Conservation (phyloP, 2,113 vertebrate species). For the Salvelinus sp. region DNA sequence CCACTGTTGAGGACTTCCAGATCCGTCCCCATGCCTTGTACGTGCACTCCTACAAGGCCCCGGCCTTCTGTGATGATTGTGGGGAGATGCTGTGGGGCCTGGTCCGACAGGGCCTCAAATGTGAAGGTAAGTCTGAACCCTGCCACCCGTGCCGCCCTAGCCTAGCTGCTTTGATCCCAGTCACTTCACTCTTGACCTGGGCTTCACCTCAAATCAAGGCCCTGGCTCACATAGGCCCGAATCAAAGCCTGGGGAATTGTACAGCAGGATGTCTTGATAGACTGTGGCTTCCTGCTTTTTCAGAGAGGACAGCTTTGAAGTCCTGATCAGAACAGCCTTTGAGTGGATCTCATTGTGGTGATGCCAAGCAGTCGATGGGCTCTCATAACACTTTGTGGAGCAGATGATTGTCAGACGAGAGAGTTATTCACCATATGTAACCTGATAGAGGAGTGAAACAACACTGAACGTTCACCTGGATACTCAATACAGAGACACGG, state of each 20-base stretch:
- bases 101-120: slow-evolving; percentile 93
- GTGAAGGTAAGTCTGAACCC: slow-evolving; percentile 79
- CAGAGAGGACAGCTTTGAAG: slow-evolving; percentile 18
- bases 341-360: neutral
- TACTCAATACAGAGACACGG: too few relatives aligned
- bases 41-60: slow-evolving; percentile 94
- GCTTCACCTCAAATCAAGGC: slow-evolving; percentile 2
- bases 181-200: neutral
- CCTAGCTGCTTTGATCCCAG: neutral
- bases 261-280: slow-evolving; percentile 15
- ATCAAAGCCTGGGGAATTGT: slow-evolving; percentile 14
- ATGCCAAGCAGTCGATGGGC: neutral
- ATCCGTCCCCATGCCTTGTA: slow-evolving; percentile 90
- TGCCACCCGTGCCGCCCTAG: neutral
- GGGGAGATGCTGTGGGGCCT: slow-evolving; percentile 96
- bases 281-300: slow-evolving; percentile 14
- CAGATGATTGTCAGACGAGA: too few relatives aligned
- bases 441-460: neutral
- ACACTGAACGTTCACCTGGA: too few relatives aligned
- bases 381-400: neutral
- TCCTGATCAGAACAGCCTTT: slow-evolving; percentile 2
- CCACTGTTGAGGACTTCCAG: slow-evolving; percentile 90
- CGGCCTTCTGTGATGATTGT: slow-evolving; percentile 94
- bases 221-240: neutral
- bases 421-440: neutral